Evolutionary conservation across 92 coral and sea anemone genomes (phyloP), one percentile per base, ranked within the genome.

Genomic region (Heliopora coerulea): DNA sequence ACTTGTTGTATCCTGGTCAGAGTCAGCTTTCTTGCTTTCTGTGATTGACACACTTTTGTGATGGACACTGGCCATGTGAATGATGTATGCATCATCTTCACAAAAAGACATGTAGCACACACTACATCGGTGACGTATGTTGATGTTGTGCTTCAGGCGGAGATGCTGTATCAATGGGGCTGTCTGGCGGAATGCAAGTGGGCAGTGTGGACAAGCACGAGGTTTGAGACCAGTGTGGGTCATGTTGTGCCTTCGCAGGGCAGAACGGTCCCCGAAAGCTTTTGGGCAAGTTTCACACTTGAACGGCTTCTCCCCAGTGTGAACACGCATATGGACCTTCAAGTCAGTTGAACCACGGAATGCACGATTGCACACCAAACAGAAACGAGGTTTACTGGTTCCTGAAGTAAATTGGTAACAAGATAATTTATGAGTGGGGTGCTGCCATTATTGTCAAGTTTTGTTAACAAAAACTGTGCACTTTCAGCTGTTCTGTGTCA

Each of bases 201-300:
- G 74, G 41, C 80, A 75, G 31, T 60, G 80, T 19, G 57, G 59
- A 62, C 80, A 75, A 49, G 67, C 70, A 0, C 68, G 59, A 2
- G 68, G 58, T 61, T 48, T 75, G 39, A 26, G 54, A 4, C 59
- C 59, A 13, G 72, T 75, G 60, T 75, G 80, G 18, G 72, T 75
- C 68, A 58, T 75, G n/a, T 62, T 75, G 58, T 75, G 80, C 26
- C 60, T 62, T 8, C 59, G 59, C 34, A 77, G 62, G 32, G 70
- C 63, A 39, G 82, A 77, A 10, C 70, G 73, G 31, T 58, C 54
- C 3, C 61, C 59, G 25, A 75, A 58, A 35, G 68, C 70, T 52
- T 75, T 75, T n/a, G 37, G 54, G 46, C 80, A 75, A 18, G 68
- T 49, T 24, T 75, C 80, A 42, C 80, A 75, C 19, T 54, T 57